Evolutionary conservation across 2,113 vertebrate genomes (phyloP).

Genomic region (Diphyllodes magnificus): DNA sequence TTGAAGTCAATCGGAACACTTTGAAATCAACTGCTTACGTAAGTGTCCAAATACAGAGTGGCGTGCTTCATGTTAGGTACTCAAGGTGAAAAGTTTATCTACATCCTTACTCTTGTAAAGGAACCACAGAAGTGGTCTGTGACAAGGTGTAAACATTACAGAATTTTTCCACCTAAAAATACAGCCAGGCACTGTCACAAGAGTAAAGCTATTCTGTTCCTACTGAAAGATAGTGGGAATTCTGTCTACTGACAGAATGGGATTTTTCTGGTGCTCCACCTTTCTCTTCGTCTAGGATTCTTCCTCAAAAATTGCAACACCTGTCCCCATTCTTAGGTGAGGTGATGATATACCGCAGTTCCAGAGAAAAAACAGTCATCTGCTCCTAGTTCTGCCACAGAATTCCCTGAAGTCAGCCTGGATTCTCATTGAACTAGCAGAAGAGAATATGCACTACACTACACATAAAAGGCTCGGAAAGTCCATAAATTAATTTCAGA

Average conservation of each 20-base stretch:
- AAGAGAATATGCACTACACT: background rate
- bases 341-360: background rate
- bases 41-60: background rate
- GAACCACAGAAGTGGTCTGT: background rate
- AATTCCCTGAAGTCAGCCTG: background rate
- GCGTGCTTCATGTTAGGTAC: background rate
- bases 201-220: background rate
- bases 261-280: background rate
- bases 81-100: constrained; percentile 3
- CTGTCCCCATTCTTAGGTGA: background rate
- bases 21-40: background rate
- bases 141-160: background rate
- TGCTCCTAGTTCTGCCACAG: background rate
- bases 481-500: background rate
- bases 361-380: background rate
- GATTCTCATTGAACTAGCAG: background rate
- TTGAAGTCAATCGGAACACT: constrained; percentile 1
- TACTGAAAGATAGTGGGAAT: background rate
- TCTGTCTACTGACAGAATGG: background rate
- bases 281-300: background rate
- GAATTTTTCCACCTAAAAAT: background rate
- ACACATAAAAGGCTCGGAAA: background rate
- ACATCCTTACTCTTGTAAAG: background rate
- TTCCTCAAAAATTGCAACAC: background rate
- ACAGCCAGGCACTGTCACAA: background rate